Percentiles rank a stretch among this genome's conserved stretches.
Conservation (phyloP, 2,888 invertebrate genomes). For the Drosophila buzzatii region DNA sequence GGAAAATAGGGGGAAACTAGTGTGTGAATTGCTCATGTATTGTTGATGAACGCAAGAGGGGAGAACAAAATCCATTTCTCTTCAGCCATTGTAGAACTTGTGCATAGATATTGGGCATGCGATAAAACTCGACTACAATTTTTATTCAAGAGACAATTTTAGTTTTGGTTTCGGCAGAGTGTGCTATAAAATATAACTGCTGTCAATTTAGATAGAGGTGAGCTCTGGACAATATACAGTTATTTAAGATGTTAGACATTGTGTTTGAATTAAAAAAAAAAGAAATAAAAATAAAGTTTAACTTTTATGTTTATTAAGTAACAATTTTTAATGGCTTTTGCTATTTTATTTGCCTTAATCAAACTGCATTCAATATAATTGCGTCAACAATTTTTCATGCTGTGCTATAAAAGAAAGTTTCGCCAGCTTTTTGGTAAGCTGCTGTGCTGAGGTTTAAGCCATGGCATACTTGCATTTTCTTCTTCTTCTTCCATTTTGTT, state of each 20-base stretch:
- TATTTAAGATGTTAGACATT: neutral
- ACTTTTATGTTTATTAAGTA: neutral
- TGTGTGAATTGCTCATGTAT: conserved; percentile 53
- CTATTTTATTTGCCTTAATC: neutral
- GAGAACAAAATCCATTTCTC: neutral
- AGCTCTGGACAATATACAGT: neutral
- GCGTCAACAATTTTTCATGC: conserved; percentile 18
- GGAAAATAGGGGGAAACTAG: conserved; percentile 12
- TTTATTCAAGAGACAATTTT: neutral
- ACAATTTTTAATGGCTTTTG: neutral
- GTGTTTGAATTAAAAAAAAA: too few relatives aligned
- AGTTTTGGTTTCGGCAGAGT: neutral
- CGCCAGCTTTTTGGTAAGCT: conserved; percentile 25
- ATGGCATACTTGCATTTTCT: conserved; percentile 7
- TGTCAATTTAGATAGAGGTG: neutral
- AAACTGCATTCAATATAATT: conserved; percentile 23
- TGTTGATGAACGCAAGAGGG: conserved; percentile 25
- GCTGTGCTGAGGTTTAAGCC: conserved; percentile 21
- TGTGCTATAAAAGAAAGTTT: conserved; percentile 19
- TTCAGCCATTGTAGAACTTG: neutral
- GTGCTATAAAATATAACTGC: conserved; percentile 1
- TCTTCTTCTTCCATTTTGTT: neutral
- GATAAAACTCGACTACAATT: conserved; percentile 5
- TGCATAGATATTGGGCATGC: conserved; percentile 7
- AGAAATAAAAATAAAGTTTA: neutral